A percentile compares a stretch with the other conserved stretches of the same genome.
phyloP scores from a whole-genome alignment of 2,888 invertebrate genomes.

The Plebejus argus region DNA sequence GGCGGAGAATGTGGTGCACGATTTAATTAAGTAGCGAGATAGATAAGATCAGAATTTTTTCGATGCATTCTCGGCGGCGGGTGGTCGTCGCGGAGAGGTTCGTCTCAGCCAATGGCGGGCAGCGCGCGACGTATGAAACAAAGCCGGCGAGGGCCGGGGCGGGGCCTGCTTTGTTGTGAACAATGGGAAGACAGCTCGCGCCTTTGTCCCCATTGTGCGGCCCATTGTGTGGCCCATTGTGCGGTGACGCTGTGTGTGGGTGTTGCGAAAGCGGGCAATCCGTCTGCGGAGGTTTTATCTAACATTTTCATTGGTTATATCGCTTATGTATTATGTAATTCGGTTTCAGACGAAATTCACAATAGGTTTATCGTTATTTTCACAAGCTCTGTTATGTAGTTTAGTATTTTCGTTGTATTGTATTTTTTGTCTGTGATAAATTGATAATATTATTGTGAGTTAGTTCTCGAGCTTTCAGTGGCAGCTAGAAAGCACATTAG shows the following conservation, averaged over 20 bases:
- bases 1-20: neutral
- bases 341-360: neutral
- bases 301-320: slow-evolving; percentile 30
- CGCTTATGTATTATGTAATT: slow-evolving; percentile 25
- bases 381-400: neutral
- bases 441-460: no score
- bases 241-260: slow-evolving; percentile 35
- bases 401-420: neutral
- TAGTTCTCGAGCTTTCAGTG: no score
- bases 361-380: neutral
- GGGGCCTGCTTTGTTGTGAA: slow-evolving; percentile 67
- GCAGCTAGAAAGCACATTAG: no score
- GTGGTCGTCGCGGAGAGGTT: slow-evolving; percentile 50
- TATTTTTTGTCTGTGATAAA: neutral
- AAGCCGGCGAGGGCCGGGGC: slow-evolving; percentile 68
- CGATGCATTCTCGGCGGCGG: slow-evolving; percentile 59
- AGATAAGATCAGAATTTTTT: slow-evolving; percentile 54
- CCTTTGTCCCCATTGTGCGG: slow-evolving; percentile 70
- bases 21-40: slow-evolving; percentile 44
- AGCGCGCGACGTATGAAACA: slow-evolving; percentile 67
- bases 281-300: slow-evolving; percentile 25
- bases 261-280: slow-evolving; percentile 34
- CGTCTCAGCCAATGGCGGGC: slow-evolving; percentile 61
- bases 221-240: slow-evolving; percentile 54
- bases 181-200: slow-evolving; percentile 74